Percentiles rank a stretch among this genome's conserved stretches.
Evolutionary conservation across 2,797 vertebrate species (phyloP).

Genomic region (Coreius guichenoti): DNA sequence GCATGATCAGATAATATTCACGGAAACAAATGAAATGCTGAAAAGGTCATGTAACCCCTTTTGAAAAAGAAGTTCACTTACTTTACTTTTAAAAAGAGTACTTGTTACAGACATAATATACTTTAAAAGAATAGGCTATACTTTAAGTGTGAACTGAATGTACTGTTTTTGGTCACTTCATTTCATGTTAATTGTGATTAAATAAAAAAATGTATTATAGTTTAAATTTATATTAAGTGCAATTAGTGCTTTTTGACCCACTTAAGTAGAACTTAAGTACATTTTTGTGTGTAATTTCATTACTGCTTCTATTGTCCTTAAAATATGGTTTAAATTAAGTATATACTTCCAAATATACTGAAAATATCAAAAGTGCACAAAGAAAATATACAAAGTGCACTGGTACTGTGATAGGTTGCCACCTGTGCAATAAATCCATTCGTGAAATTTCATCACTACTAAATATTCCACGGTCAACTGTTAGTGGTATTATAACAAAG

Average conservation of each 20-base stretch:
- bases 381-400: too few relatives aligned
- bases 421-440: too few relatives aligned
- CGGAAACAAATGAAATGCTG: background rate
- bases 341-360: too few relatives aligned
- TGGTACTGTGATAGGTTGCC: too few relatives aligned
- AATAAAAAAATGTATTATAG: background rate
- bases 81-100: background rate
- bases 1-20: slow-evolving; percentile 21
- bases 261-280: background rate
- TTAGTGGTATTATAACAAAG: too few relatives aligned
- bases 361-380: too few relatives aligned
- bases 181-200: background rate
- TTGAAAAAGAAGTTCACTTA: background rate
- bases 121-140: background rate
- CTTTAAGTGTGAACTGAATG: background rate
- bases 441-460: too few relatives aligned
- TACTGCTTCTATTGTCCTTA: background rate
- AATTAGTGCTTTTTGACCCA: background rate
- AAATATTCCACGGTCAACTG: too few relatives aligned
- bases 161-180: background rate
- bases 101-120: background rate
- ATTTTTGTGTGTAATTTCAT: background rate
- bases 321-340: background rate
- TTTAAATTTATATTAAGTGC: background rate
- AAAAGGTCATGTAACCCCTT: background rate